These are phyloP conservation scores for Pachyuromys duprasi DNA, from an alignment of 2,797 vertebrate species.

Conservation along the genomic window DNA sequence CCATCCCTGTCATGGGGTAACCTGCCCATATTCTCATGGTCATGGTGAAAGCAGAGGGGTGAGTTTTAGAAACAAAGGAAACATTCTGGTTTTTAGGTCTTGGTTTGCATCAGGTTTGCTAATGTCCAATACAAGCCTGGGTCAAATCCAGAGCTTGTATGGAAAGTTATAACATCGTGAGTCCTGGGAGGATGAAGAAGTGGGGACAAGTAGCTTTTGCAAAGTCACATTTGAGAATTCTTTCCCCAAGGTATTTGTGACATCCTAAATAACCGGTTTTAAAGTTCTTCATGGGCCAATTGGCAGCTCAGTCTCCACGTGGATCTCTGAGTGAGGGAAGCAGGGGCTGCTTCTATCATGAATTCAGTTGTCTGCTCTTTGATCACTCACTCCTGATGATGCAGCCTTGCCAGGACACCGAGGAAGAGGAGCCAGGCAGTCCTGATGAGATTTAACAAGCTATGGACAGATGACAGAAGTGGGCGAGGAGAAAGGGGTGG, in stretches of 20 bases:
- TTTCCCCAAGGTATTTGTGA: background rate
- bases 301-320: no score
- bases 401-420: no score
- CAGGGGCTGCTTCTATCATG: no score
- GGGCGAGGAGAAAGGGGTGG: no score
- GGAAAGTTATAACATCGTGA: no score
- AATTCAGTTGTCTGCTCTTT: no score
- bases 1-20: background rate
- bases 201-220: background rate
- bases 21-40: background rate
- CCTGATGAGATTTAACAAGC: no score
- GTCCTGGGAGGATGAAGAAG: background rate
- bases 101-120: background rate
- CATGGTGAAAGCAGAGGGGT: fast-evolving
- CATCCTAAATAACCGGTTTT: background rate
- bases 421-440: no score
- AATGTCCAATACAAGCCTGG: background rate
- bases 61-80: background rate
- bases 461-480: no score
- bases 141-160: background rate
- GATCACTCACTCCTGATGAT: no score
- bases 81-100: background rate
- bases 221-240: background rate
- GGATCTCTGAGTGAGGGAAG: no score
- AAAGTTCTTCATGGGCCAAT: background rate